Evolutionary conservation across 2,113 vertebrate species (phyloP), one percentile per base, ranked within the genome.

Genomic region (Climacteris rufus): DNA sequence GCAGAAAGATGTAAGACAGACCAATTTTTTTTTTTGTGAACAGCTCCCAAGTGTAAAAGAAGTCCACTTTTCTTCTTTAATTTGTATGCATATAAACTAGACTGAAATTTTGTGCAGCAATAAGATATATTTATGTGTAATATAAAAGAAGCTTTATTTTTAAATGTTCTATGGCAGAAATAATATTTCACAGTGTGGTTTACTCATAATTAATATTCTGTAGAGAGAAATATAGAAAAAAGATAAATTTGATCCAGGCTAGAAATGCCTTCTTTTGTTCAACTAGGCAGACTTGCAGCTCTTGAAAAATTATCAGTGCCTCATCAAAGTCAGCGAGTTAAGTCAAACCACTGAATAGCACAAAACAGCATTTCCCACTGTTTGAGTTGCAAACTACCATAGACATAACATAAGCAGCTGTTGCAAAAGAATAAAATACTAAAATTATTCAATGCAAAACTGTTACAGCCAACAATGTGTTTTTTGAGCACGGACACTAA

Each of bases 131-230:
- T 56, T 83, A 64, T 47, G 18, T 47, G 18, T 40, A 83, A 83
- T 70, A 90, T 83, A 86, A 78, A 95, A 88, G 31, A 91, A 49
- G 50, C 6, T 70, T 93, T 94, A 60, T 90, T 91, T 97, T 79
- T 9, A 87, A 82, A 93, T 45, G 22, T 53, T 95, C 35, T 85
- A 86, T 60, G 35, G 39, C 31, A 77, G 86, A 70, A 91, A 86
- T 42, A 91, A 40, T 78, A 90, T 83, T 81, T 83, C 52, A 77
- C 33, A 71, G 53, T 45, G 23, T 35, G 19, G 47, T 70, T 61
- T 81, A 70, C 30, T 70, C 17, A 0, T 52, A 86, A 59, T 64
- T 88, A 86, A 56, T 86, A 91, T 71, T 83, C 81, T 19, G 18
- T 27, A 70, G 85, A 87, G 47, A 21, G 15, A 93, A 96, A 59